Conservation (phyloP, 2,797 vertebrate species). For the Dryobates pubescens region DNA sequence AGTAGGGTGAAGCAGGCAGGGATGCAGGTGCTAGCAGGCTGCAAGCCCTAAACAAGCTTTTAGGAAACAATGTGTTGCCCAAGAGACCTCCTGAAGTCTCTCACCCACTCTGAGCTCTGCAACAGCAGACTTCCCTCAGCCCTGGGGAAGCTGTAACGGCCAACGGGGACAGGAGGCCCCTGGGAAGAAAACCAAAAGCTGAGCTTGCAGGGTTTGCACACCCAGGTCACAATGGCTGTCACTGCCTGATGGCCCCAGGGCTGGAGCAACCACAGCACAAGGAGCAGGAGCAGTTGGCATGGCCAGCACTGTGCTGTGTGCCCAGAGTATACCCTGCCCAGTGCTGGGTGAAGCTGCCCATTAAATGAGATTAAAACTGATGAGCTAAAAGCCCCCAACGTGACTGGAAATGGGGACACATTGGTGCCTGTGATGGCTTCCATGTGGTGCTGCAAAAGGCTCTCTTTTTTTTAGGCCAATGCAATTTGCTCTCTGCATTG, state of each 20-base stretch:
- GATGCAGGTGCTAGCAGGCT: rapidly evolving
- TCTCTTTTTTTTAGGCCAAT: not conserved
- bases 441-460: not conserved
- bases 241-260: rapidly evolving
- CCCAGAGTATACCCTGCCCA: not conserved
- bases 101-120: not conserved
- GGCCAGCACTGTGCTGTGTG: rapidly evolving
- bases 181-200: not conserved
- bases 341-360: not conserved
- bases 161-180: rapidly evolving
- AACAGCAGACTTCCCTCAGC: not conserved
- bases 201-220: not conserved
- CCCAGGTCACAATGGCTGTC: rapidly evolving
- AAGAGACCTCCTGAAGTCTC: not conserved
- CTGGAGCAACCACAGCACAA: rapidly evolving
- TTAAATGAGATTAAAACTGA: not conserved
- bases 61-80: not conserved
- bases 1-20: rapidly evolving
- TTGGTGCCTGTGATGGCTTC: not conserved
- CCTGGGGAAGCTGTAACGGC: rapidly evolving
- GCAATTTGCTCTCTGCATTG: rapidly evolving
- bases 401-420: rapidly evolving
- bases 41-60: not conserved
- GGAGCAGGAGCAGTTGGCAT: not conserved
- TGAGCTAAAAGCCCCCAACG: not conserved